These are phyloP conservation scores for Melitaea athalia DNA, from an alignment of 2,888 invertebrate species.

Conservation along the genomic window DNA sequence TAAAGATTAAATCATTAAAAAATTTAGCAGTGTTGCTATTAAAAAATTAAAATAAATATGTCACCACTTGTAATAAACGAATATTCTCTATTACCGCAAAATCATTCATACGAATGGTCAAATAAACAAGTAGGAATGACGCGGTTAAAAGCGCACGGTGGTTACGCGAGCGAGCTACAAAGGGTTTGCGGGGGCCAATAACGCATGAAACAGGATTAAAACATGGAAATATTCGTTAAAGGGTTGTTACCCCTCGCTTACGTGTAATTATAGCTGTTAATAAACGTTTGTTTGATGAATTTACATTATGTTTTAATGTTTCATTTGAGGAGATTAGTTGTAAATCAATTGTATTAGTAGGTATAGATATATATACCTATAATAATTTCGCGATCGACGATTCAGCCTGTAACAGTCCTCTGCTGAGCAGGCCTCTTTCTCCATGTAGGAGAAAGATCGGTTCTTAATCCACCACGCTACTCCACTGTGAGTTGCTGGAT, in stretches of 20 bases:
- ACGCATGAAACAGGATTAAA: slow-evolving; percentile 81
- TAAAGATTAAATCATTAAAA: no score
- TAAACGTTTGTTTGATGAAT: slow-evolving; percentile 37
- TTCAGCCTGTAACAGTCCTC: no score
- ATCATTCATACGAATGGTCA: slow-evolving; percentile 37
- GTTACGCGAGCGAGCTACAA: slow-evolving; percentile 56
- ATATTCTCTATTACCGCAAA: slow-evolving; percentile 15
- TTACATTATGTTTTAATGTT: background rate
- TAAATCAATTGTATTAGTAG: no score
- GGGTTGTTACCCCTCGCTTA: slow-evolving; percentile 62
- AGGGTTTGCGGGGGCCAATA: slow-evolving; percentile 71
- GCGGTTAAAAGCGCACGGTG: slow-evolving; percentile 47
- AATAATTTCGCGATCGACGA: no score
- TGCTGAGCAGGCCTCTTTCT: no score
- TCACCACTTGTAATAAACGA: slow-evolving; percentile 5
- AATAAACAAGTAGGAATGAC: slow-evolving; percentile 30
- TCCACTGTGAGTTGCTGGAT: no score
- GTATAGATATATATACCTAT: no score
- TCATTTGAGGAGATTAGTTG: background rate
- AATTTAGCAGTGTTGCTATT: background rate
- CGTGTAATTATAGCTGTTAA: slow-evolving; percentile 77
- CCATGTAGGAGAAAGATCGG: no score
- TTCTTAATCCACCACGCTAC: no score
- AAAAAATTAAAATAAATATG: background rate
- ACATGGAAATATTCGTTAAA: slow-evolving; percentile 76